Base-by-base conservation (phyloP, 2,113 vertebrate species). In the Cyanoderma ruficeps region DNA sequence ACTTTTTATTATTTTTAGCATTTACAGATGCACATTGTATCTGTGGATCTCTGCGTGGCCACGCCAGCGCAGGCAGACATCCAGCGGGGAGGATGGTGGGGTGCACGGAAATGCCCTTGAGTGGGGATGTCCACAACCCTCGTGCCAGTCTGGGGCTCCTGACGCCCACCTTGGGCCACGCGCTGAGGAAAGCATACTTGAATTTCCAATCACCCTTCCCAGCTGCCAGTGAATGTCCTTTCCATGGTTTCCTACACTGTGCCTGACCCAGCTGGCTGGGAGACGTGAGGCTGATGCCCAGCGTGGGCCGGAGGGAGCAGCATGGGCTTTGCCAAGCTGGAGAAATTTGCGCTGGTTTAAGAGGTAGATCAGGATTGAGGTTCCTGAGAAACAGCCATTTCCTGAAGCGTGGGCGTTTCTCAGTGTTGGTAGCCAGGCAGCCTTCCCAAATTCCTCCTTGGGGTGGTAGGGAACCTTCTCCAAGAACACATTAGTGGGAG, bases 21-120 rank as follows among this genome's bases (percentile, higher is more conserved):
- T 97, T 93, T 96, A 87, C 96, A 97, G 98, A 98, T 98, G 98
- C 97, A 97, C 98, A 97, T 96, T 97, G 97, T 97, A 95, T 98
- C 96, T 97, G 95, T 74, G 93, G 90, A 84, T 77, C 78, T 96
- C 87, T 94, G 96, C 96, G 22, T 90, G 95, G 94, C 81, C 89
- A 75, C 59, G 88, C 96, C 85, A 70, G 94, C 76, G 59, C 97
- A 96, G 96, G 83, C 96, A 96, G 95, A 94, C 94, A 94, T 97
- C 94, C 94, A 93, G 90, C 79, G 61, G 94, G 93, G 95, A 77
- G 86, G 75, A 52, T 2, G 22, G 49, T 35, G 88, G 95, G 96
- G 90, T 96, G 94, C 96, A 94, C 69, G 75, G 89, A 89, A 94
- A 94, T 44, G 92, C 94, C 95, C 93, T 87, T 24, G 5, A n/a